Evolutionary conservation across 1,140 invertebrate genomes (phyloP).

Genomic region (Ips nitidus): DNA sequence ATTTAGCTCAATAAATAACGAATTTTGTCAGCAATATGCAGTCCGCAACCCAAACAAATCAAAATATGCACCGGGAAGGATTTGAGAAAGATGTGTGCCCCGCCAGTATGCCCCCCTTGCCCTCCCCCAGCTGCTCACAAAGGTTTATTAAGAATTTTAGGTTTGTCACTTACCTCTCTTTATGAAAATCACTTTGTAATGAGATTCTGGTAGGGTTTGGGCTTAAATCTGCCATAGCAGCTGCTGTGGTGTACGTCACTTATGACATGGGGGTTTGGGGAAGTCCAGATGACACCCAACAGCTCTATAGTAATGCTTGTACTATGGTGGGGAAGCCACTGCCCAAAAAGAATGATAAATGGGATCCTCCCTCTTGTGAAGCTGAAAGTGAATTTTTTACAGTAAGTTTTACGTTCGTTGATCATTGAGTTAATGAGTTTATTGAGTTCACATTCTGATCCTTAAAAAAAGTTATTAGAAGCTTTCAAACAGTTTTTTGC

Average conservation of each 20-base stretch:
- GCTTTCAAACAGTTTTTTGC: too few species aligned
- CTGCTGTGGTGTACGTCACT: conserved; percentile 37
- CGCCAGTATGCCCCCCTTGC: conserved; percentile 35
- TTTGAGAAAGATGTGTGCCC: conserved; percentile 43
- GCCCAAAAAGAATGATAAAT: conserved; percentile 33
- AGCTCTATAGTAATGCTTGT: conserved; percentile 39
- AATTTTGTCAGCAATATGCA: conserved; percentile 36
- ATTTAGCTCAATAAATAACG: too few species aligned
- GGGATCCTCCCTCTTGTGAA: conserved; percentile 49
- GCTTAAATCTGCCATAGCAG: conserved; percentile 40
- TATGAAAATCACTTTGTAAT: too few species aligned
- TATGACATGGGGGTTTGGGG: conserved; percentile 47
- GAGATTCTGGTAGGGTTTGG: conserved; percentile 32
- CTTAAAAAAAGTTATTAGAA: too few species aligned
- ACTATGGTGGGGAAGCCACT: conserved; percentile 20
- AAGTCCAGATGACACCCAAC: conserved; percentile 39
- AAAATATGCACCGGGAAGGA: conserved; percentile 44
- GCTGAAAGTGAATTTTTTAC: conserved; percentile 49
- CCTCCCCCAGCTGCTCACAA: conserved; percentile 9
- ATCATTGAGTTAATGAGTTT: not conserved
- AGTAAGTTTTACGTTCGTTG: conserved; percentile 6
- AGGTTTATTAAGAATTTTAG: not conserved
- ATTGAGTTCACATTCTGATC: not conserved
- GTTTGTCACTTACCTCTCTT: too few species aligned
- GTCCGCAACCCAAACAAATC: conserved; percentile 38